Conservation (phyloP, 2,888 invertebrate species). For the Pherbina coryleti region DNA sequence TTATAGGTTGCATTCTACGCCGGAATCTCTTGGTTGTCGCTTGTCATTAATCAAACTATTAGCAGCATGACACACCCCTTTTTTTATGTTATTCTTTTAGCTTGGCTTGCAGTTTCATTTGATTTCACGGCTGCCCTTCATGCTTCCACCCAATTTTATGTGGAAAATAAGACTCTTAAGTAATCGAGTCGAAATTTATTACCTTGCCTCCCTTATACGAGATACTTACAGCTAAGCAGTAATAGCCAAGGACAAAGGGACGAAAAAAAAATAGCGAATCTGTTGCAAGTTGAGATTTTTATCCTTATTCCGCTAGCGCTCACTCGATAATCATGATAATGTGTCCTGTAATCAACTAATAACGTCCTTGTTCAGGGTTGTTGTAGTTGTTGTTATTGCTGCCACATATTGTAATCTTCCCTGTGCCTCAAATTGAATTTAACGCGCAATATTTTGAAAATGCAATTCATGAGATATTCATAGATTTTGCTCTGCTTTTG, state of each 20-base stretch:
- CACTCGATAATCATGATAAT: constrained; percentile 71
- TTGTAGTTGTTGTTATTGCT: neutral
- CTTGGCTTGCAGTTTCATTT: constrained; percentile 45
- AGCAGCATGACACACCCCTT: constrained; percentile 63
- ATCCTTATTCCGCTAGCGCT: constrained; percentile 43
- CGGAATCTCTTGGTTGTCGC: constrained; percentile 44
- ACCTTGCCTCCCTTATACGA: constrained; percentile 43
- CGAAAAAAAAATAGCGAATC: constrained; percentile 39
- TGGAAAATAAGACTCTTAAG: constrained; percentile 2
- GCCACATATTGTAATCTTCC: constrained; percentile 46
- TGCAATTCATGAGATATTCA: constrained; percentile 38
- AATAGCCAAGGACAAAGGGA: neutral
- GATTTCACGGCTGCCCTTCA: constrained; percentile 46
- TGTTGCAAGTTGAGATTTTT: constrained; percentile 47
- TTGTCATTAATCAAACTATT: constrained; percentile 70
- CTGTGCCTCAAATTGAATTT: constrained; percentile 64
- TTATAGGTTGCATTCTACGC: constrained; percentile 46
- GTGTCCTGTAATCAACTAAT: constrained; percentile 72
- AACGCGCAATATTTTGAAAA: constrained; percentile 63
- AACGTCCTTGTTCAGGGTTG: constrained; percentile 60
- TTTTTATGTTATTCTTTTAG: constrained; percentile 29
- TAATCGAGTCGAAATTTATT: constrained; percentile 52
- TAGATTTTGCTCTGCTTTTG: constrained; percentile 29
- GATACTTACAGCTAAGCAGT: too few species aligned
- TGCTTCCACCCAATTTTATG: neutral